phyloP scores from a whole-genome alignment of 2,113 vertebrate species.

The Sigmodon hispidus region DNA sequence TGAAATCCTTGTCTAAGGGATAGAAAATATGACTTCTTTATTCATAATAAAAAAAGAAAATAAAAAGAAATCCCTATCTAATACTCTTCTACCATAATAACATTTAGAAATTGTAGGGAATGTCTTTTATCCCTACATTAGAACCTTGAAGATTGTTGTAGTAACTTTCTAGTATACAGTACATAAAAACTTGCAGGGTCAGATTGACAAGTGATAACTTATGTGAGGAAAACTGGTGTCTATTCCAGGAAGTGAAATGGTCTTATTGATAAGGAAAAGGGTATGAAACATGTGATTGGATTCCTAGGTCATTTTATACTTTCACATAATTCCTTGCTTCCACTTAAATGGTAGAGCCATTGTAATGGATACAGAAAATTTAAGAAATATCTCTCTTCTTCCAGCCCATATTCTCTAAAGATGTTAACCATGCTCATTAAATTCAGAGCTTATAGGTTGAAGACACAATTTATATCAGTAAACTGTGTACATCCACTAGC shows the following conservation, averaged over 20 bases:
- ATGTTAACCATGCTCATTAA: constrained; percentile 31
- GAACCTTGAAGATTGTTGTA: constrained; percentile 39
- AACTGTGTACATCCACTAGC: neutral
- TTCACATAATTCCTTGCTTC: constrained; percentile 35
- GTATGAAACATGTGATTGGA: constrained; percentile 31
- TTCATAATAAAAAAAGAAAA: no score
- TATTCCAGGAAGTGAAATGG: constrained; percentile 20
- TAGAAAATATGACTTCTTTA: no score
- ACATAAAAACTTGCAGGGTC: neutral
- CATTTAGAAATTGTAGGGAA: constrained; percentile 2
- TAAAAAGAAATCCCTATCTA: constrained; percentile 20
- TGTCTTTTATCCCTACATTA: constrained; percentile 17
- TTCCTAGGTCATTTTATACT: constrained; percentile 59
- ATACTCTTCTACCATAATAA: constrained; percentile 43
- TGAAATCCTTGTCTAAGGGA: constrained; percentile 25
- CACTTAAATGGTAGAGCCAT: constrained; percentile 40
- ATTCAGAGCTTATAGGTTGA: neutral
- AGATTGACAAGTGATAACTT: constrained; percentile 7
- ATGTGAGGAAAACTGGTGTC: neutral
- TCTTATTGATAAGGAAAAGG: constrained; percentile 44
- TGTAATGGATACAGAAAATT: constrained; percentile 15
- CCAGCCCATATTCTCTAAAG: constrained; percentile 40
- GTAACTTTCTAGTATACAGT: neutral
- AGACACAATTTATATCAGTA: neutral
- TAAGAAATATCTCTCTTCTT: neutral